phyloP scores from a whole-genome alignment of 2,113 vertebrate genomes.

The Furnarius figulus region DNA sequence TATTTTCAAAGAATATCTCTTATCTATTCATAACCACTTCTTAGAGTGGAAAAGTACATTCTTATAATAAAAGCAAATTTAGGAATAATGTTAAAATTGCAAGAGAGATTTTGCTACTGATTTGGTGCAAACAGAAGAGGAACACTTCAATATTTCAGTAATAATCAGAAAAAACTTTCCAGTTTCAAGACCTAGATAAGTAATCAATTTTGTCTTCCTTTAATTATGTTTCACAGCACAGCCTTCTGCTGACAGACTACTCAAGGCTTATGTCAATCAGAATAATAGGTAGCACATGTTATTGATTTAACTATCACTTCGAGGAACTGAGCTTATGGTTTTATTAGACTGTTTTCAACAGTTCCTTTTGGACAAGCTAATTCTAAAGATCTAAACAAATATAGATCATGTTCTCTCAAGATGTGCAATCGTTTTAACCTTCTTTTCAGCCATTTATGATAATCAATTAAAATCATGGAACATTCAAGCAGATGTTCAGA shows the following conservation, averaged over 20 bases:
- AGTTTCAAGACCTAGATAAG: background rate
- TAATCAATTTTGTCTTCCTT: conserved; percentile 58
- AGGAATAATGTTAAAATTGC: conserved; percentile 4
- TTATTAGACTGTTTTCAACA: conserved; percentile 28
- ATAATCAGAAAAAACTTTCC: conserved; percentile 30
- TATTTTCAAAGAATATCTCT: conserved; percentile 15
- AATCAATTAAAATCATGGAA: conserved; percentile 9
- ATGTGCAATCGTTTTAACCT: background rate
- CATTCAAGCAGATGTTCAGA: background rate
- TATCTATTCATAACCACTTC: conserved; percentile 4
- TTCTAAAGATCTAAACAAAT: conserved; percentile 1
- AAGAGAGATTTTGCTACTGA: conserved; percentile 20
- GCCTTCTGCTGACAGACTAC: conserved; percentile 46
- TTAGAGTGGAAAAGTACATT: background rate
- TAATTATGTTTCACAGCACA: conserved; percentile 57
- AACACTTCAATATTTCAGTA: conserved; percentile 37
- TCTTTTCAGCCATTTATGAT: background rate
- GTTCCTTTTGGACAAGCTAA: conserved; percentile 17
- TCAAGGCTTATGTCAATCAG: conserved; percentile 52
- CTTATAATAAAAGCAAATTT: background rate
- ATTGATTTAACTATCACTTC: conserved; percentile 57
- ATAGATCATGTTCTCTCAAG: background rate
- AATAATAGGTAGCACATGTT: conserved; percentile 46
- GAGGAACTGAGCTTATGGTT: conserved; percentile 25
- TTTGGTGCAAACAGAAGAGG: conserved; percentile 5